Evolutionary conservation across 2,888 invertebrate species (phyloP).

Genomic region (Clivina fossor): DNA sequence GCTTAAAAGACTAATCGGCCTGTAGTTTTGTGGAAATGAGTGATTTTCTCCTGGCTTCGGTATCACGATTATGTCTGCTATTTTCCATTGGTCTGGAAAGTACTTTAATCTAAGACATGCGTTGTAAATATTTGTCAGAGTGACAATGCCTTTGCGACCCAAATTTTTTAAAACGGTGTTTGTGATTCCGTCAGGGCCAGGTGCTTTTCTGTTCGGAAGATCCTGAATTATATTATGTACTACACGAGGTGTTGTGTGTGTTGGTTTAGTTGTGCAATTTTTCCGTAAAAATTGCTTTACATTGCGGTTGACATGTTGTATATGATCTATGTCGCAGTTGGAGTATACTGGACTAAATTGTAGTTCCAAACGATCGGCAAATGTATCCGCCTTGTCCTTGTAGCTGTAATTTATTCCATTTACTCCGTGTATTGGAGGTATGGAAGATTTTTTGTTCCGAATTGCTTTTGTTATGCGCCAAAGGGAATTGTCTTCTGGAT

Average conservation of each 20-base stretch:
- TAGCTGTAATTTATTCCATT: conserved; percentile 16
- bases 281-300: no score
- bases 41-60: conserved; percentile 21
- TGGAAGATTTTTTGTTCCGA: conserved; percentile 1
- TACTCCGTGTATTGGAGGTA: conserved; percentile 18
- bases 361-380: conserved; percentile 17
- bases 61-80: conserved; percentile 21
- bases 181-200: conserved; percentile 14
- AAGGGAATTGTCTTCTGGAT: conserved; percentile 7
- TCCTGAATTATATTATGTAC: no score
- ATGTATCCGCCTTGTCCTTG: conserved; percentile 16
- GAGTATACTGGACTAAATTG: conserved; percentile 18
- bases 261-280: no score
- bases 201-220: conserved; percentile 17
- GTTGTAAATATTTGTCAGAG: conserved; percentile 20
- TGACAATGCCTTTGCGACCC: not conserved
- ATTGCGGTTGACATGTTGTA: no score
- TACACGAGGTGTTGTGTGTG: no score
- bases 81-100: conserved; percentile 33
- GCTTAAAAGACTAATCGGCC: conserved; percentile 42
- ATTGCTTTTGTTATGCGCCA: conserved; percentile 19
- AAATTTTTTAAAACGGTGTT: conserved; percentile 15
- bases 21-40: conserved; percentile 36
- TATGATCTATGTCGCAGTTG: conserved; percentile 15
- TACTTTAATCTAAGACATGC: conserved; percentile 8